Evolutionary conservation across 1,140 invertebrate genomes (phyloP).

Genomic region (Mya arenaria): DNA sequence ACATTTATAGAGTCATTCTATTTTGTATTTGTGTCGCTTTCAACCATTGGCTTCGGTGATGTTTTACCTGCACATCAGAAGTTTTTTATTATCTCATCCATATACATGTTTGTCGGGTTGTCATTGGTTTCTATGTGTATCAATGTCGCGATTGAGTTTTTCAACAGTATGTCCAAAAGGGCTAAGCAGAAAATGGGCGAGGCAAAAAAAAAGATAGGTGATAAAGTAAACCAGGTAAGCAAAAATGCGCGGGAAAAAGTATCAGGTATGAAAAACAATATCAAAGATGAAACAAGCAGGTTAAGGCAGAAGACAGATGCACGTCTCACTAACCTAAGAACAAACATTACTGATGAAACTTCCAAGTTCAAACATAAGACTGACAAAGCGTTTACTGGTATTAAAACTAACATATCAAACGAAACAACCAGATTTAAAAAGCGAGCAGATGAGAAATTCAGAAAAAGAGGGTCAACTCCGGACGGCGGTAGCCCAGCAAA

Average conservation of each 20-base stretch:
- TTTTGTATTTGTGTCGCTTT: slow-evolving; percentile 94
- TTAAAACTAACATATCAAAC: slow-evolving; percentile 33
- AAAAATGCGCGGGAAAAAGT: slow-evolving; percentile 81
- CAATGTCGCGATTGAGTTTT: slow-evolving; percentile 88
- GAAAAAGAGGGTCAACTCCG: not conserved
- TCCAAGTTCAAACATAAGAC: slow-evolving; percentile 22
- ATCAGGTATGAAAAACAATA: slow-evolving; percentile 26
- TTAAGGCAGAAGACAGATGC: slow-evolving; percentile 34
- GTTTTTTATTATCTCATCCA: slow-evolving; percentile 93
- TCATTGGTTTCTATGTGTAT: slow-evolving; percentile 96
- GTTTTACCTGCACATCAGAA: slow-evolving; percentile 93
- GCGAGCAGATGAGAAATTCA: slow-evolving; percentile 36
- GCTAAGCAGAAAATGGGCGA: slow-evolving; percentile 38
- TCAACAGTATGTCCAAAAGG: slow-evolving; percentile 20
- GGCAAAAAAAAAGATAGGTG: slow-evolving; percentile 33
- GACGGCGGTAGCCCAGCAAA: no score
- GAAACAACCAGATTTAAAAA: slow-evolving; percentile 41
- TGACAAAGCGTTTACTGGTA: slow-evolving; percentile 80
- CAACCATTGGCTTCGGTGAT: slow-evolving; percentile 89
- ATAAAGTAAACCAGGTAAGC: slow-evolving; percentile 25
- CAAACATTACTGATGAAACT: slow-evolving; percentile 35
- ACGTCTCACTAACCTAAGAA: not conserved
- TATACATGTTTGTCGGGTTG: slow-evolving; percentile 96
- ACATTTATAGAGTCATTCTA: slow-evolving; percentile 95
- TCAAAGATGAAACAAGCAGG: slow-evolving; percentile 25